These are phyloP conservation scores for Apodemus sylvaticus DNA, from an alignment of 2,113 vertebrate species.

Conservation along the genomic window DNA sequence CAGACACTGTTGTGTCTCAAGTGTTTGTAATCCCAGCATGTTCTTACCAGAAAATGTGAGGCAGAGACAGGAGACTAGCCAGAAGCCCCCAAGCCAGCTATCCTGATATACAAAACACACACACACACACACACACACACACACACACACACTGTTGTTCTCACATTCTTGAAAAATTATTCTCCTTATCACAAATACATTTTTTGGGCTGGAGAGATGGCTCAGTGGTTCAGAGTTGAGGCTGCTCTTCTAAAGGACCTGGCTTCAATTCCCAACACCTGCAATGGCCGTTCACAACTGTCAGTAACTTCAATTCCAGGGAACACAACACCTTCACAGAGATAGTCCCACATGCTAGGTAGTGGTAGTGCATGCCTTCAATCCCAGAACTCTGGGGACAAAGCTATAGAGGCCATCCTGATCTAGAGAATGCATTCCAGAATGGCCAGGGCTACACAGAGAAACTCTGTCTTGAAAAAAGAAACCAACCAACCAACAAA, in stretches of 20 bases:
- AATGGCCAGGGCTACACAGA: not conserved
- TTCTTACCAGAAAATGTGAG: not conserved
- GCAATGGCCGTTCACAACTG: not conserved
- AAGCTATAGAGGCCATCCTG: not conserved
- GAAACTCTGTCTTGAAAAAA: not conserved
- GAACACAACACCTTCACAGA: not conserved
- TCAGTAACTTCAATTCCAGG: not conserved
- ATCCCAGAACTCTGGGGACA: not conserved
- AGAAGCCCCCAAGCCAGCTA: not conserved
- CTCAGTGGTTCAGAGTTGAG: not conserved
- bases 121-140: not conserved
- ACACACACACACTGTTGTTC: not conserved
- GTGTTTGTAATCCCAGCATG: not conserved
- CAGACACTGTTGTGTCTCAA: not conserved
- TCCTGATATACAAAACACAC: not conserved
- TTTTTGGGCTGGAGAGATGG: not conserved
- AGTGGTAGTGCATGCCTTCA: not conserved
- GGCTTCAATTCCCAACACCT: not conserved
- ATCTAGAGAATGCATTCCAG: not conserved
- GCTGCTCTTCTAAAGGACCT: not conserved
- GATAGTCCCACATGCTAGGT: not conserved
- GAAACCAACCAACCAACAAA: not conserved
- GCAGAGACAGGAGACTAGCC: not conserved
- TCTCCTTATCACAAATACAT: not conserved
- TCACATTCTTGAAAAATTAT: slow-evolving; percentile 41